phyloP scores from a whole-genome alignment of 2,888 invertebrate genomes.

The Drosophila borealis region DNA sequence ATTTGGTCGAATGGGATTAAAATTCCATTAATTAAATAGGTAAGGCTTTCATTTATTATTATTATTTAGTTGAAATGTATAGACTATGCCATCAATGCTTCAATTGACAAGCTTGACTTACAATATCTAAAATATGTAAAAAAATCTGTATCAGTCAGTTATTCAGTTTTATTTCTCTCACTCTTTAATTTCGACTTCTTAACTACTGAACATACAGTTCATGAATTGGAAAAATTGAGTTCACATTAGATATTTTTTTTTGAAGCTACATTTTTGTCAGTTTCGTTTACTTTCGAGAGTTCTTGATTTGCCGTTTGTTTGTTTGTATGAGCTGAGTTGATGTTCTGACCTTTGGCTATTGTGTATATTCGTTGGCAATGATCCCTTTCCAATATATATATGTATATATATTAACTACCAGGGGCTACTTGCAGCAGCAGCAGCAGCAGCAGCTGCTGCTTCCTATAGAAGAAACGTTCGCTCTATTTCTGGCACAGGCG shows the following conservation, averaged over 20 bases:
- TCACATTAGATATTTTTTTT: background rate
- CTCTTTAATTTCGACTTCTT: too few species aligned
- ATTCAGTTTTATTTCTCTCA: background rate
- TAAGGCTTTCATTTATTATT: too few species aligned
- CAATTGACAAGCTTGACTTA: too few species aligned
- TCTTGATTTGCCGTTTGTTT: constrained; percentile 18
- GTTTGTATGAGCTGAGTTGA: constrained; percentile 10
- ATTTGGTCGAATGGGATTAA: too few species aligned
- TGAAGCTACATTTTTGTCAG: constrained; percentile 1
- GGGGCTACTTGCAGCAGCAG: constrained; percentile 48
- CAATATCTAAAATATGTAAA: too few species aligned
- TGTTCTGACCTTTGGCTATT: constrained; percentile 46
- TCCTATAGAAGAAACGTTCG: constrained; percentile 41
- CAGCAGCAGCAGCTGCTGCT: constrained; percentile 14
- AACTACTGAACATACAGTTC: too few species aligned
- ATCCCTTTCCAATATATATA: constrained; percentile 57
- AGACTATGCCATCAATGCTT: too few species aligned
- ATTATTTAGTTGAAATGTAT: too few species aligned
- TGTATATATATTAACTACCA: constrained; percentile 34
- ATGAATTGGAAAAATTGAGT: background rate
- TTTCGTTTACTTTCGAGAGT: constrained; percentile 10
- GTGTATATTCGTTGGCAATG: constrained; percentile 20
- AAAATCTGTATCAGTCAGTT: too few species aligned
- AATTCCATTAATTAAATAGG: too few species aligned
- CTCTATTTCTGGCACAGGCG: constrained; percentile 64